A percentile compares a stretch with the other conserved stretches of the same genome.
phyloP scores from a whole-genome alignment of 2,113 vertebrate genomes.

The Leucopsar rothschildi region DNA sequence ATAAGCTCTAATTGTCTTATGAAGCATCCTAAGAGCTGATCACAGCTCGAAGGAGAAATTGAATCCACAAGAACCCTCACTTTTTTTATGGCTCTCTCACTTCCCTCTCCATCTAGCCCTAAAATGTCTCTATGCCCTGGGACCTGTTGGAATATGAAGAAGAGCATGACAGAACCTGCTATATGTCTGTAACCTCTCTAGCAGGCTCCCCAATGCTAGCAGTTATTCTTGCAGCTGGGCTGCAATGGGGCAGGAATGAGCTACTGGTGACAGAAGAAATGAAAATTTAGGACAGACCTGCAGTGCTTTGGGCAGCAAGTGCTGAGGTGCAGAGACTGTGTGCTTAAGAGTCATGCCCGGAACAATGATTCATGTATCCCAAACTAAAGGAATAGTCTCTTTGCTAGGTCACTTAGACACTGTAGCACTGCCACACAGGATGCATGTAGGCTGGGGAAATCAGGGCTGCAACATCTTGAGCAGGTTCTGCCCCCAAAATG shows the following conservation, averaged over 20 bases:
- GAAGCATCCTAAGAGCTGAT: background rate
- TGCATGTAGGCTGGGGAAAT: fast-evolving
- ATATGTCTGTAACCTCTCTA: background rate
- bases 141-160: background rate
- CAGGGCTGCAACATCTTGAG: background rate
- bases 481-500: background rate
- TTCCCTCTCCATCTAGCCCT: background rate
- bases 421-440: fast-evolving
- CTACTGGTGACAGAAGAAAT: background rate
- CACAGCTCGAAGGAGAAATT: background rate
- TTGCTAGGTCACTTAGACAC: background rate
- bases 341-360: fast-evolving
- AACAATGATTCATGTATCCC: background rate
- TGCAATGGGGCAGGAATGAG: fast-evolving
- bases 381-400: background rate
- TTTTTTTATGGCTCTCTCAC: background rate
- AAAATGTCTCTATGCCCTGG: background rate
- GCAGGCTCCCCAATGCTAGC: background rate
- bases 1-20: background rate
- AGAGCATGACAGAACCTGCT: background rate
- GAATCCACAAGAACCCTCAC: background rate
- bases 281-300: background rate
- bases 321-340: background rate
- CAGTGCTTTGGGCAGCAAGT: background rate
- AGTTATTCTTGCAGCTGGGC: background rate